Evolutionary conservation across 2,797 vertebrate species (phyloP).

Genomic region (Furcifer pardalis): DNA sequence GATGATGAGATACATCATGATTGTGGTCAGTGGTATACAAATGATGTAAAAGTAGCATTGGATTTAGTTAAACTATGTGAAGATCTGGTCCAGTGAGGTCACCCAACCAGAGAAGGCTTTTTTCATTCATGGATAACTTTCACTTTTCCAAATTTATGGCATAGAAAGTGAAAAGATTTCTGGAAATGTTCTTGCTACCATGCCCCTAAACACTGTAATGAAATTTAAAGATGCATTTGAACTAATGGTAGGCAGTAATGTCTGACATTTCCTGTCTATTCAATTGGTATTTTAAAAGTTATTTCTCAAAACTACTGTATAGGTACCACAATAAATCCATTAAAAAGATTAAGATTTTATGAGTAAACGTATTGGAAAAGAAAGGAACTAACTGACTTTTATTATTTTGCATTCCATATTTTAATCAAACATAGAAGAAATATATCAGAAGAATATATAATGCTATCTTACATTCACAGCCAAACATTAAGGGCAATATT

Average conservation of each 20-base stretch:
- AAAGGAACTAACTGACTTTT: background rate
- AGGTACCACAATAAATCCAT: constrained; percentile 1
- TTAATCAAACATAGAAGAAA: constrained; percentile 42
- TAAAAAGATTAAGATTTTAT: background rate
- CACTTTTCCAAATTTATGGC: background rate
- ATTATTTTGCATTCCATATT: constrained; percentile 5
- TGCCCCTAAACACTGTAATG: background rate
- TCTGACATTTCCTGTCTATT: background rate
- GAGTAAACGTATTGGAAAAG: constrained; percentile 22
- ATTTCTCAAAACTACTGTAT: background rate
- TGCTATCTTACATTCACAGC: background rate
- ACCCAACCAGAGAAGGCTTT: background rate
- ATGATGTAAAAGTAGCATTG: background rate
- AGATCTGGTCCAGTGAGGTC: background rate
- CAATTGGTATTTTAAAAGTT: constrained; percentile 12
- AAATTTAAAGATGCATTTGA: constrained; percentile 18
- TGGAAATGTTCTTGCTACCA: background rate
- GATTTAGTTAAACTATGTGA: background rate
- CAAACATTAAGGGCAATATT: too few species aligned
- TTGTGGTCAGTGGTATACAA: too few species aligned
- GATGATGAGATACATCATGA: background rate
- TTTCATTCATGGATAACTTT: background rate
- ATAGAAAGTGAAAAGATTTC: background rate
- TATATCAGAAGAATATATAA: background rate
- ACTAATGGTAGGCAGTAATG: constrained; percentile 9